Conservation (phyloP, 1,140 invertebrate species). For the Listronotus bonariensis region DNA sequence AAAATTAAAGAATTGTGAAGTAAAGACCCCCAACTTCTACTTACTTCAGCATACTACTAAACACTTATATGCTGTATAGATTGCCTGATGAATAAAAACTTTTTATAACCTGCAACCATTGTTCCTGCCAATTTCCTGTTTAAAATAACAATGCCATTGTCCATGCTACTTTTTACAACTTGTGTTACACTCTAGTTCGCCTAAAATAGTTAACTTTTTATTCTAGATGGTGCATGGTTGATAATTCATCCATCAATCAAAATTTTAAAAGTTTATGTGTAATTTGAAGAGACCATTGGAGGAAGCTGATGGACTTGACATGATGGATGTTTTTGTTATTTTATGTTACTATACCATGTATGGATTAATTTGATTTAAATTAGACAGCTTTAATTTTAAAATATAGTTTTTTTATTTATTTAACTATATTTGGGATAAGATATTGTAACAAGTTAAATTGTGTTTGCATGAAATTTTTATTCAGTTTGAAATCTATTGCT, state of each 20-base stretch:
- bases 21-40: too few relatives aligned
- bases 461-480: too few relatives aligned
- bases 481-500: too few relatives aligned
- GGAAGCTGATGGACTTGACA: not conserved
- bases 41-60: too few relatives aligned
- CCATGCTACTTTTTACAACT: not conserved
- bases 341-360: not conserved
- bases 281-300: not conserved
- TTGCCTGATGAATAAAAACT: too few relatives aligned
- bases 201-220: not conserved
- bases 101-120: not conserved
- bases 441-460: too few relatives aligned
- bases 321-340: not conserved
- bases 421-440: too few relatives aligned
- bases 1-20: too few relatives aligned
- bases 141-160: constrained; percentile 2
- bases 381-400: not conserved
- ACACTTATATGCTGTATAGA: too few relatives aligned
- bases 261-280: not conserved
- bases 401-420: too few relatives aligned
- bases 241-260: constrained; percentile 3
- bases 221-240: not conserved
- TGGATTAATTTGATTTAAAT: constrained; percentile 8
- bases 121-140: not conserved
- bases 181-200: not conserved